These are phyloP conservation scores for Myathropa florea DNA, from an alignment of 2,888 invertebrate species.

Conservation along the genomic window DNA sequence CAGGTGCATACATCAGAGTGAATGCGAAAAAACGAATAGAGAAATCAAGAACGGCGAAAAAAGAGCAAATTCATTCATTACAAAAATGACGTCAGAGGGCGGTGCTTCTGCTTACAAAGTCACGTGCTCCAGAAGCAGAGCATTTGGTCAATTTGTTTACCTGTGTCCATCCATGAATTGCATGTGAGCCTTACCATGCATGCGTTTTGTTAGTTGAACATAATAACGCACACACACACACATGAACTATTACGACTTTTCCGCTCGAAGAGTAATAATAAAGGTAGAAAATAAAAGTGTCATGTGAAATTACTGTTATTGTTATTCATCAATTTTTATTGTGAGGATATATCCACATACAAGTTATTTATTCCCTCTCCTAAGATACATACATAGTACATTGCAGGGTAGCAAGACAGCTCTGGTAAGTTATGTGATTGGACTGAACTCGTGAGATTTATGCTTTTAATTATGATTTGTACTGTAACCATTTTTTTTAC, in stretches of 20 bases:
- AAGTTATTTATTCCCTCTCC: constrained; percentile 2
- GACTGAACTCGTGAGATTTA: constrained; percentile 20
- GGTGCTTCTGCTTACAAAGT: constrained; percentile 62
- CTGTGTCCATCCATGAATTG: constrained; percentile 49
- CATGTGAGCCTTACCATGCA: constrained; percentile 51
- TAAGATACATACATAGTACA: constrained; percentile 45
- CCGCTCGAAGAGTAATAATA: background rate
- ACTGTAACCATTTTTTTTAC: background rate
- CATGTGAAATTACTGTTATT: constrained; percentile 64
- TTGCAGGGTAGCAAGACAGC: constrained; percentile 24
- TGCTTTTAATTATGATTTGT: constrained; percentile 30
- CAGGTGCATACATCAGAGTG: constrained; percentile 61
- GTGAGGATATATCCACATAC: constrained; percentile 44
- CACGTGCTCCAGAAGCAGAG: constrained; percentile 58
- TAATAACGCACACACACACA: constrained; percentile 5
- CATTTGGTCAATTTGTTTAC: constrained; percentile 67
- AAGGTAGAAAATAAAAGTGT: constrained; percentile 20
- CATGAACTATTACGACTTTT: background rate
- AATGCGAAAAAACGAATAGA: constrained; percentile 34
- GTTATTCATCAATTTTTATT: constrained; percentile 71
- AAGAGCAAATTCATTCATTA: constrained; percentile 65
- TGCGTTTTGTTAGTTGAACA: constrained; percentile 32
- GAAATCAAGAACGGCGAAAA: constrained; percentile 39
- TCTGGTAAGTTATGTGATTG: constrained; percentile 17
- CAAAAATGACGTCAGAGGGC: constrained; percentile 69